These are phyloP conservation scores for Peromyscus leucopus DNA, from an alignment of 2,113 vertebrate species.

Conservation along the genomic window DNA sequence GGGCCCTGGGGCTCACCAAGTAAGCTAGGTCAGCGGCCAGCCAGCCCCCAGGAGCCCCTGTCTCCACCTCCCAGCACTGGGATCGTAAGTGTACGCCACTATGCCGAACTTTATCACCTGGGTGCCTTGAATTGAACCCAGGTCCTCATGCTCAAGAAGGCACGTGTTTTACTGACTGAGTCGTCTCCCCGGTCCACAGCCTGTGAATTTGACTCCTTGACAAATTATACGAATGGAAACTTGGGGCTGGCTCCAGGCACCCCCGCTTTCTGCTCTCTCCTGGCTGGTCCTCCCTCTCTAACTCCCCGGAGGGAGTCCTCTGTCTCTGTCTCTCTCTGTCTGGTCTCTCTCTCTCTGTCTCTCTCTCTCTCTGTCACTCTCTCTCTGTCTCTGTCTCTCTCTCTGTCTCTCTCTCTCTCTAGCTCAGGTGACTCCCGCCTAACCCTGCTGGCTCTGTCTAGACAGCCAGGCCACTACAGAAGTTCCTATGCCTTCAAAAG, in stretches of 20 bases:
- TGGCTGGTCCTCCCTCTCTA: not conserved
- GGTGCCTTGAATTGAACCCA: no score
- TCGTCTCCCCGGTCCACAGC: not conserved
- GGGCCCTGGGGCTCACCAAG: not conserved
- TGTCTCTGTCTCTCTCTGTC: no score
- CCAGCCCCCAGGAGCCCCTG: not conserved
- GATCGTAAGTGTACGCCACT: no score
- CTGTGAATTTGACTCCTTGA: not conserved
- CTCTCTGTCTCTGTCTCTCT: not conserved
- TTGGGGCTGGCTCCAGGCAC: not conserved
- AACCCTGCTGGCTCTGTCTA: not conserved
- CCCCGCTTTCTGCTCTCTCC: not conserved
- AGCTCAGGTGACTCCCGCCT: not conserved
- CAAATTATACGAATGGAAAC: not conserved
- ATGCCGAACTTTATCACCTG: no score
- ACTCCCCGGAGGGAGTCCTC: not conserved
- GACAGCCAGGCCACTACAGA: fast-evolving
- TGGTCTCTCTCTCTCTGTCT: no score
- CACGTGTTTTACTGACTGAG: not conserved
- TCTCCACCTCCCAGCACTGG: no score
- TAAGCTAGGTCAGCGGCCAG: not conserved
- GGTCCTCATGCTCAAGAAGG: not conserved
- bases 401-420: no score
- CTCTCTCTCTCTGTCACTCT: not conserved
- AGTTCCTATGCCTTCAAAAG: not conserved